These are phyloP conservation scores for Drosophila tripunctata DNA, from an alignment of 2,888 invertebrate genomes.

Conservation along the genomic window DNA sequence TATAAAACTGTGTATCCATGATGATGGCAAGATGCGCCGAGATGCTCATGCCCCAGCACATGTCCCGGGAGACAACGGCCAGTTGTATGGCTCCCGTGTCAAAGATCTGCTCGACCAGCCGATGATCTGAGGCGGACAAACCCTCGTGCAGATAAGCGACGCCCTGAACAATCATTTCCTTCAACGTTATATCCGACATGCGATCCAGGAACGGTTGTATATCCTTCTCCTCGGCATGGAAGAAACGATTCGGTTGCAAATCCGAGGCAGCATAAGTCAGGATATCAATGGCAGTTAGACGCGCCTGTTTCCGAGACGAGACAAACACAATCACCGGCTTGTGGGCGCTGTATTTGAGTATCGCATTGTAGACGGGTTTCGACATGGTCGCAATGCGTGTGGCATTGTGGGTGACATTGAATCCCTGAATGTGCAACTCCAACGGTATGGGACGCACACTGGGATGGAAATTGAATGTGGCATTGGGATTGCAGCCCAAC, in stretches of 20 bases:
- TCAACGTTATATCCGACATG: conserved; percentile 94
- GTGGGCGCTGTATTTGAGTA: conserved; percentile 92
- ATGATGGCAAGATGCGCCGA: conserved; percentile 97
- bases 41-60: conserved; percentile 96
- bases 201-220: conserved; percentile 94
- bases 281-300: conserved; percentile 97
- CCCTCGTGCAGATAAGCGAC: conserved; percentile 99
- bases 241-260: conserved; percentile 92
- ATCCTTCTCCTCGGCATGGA: conserved; percentile 94
- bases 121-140: conserved; percentile 91
- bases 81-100: conserved; percentile 96
- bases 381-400: conserved; percentile 98
- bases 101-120: conserved; percentile 96
- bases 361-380: conserved; percentile 97
- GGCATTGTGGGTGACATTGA: conserved; percentile 98
- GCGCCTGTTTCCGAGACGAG: conserved; percentile 94
- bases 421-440: conserved; percentile 97
- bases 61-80: conserved; percentile 95
- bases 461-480: conserved; percentile 99
- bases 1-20: conserved; percentile 89
- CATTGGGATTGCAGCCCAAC: conserved; percentile 96
- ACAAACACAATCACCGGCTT: conserved; percentile 96
- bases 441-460: conserved; percentile 97
- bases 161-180: conserved; percentile 96
- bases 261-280: conserved; percentile 97